Evolutionary conservation across 1,140 invertebrate genomes (phyloP), one percentile per base, ranked within the genome.

Genomic region (Gonatopus flavifemur): DNA sequence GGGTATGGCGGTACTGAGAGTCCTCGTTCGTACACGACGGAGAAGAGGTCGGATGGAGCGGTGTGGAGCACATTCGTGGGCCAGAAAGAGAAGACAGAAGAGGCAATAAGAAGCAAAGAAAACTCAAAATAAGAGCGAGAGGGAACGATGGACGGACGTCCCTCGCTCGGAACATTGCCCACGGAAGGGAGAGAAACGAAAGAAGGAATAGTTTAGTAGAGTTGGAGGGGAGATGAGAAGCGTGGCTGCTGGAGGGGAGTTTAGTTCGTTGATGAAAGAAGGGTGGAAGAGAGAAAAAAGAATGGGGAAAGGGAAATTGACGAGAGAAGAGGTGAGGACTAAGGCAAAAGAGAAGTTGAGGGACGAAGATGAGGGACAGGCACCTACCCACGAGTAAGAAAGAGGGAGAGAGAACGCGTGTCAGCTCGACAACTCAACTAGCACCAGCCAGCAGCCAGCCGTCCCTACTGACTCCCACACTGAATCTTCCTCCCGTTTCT

Each of bases 391-490:
- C 3, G 28, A 31, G 31, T 20, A 25, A 22, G 43, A 33, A 15
- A 37, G 46, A 19, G 21, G 25, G 38, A 69, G 54, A 51, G 64
- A 64, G 59, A 70, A 70, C 73, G 70, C 74, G 76, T 77, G 76
- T 77, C 76, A 77, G 72, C 67, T 74, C 73, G 74, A 78, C 76
- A 78, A 78, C 76, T 77, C 76, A 78, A 78, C 76, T 77, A 78
- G 76, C 76, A 74, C 76, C 73, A 74, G 66, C 62, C 62, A 65
- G 58, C 53, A 74, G 73, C 76, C 73, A 74, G 66, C 62, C 62
- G 66, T 59, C 53, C 56, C 52, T 36, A 18, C 48, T 66, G 61
- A 59, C 63, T 62, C 63, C 67, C 70, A 62, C 59, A 53, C 18
- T 55, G 3, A 12, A 7, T 37, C 44, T 32, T 12, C 15, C 33